A percentile compares a stretch with the other conserved stretches of the same genome.
These are phyloP conservation scores for Bos indicus DNA, from an alignment of 2,113 vertebrate species.

Conservation along the genomic window DNA sequence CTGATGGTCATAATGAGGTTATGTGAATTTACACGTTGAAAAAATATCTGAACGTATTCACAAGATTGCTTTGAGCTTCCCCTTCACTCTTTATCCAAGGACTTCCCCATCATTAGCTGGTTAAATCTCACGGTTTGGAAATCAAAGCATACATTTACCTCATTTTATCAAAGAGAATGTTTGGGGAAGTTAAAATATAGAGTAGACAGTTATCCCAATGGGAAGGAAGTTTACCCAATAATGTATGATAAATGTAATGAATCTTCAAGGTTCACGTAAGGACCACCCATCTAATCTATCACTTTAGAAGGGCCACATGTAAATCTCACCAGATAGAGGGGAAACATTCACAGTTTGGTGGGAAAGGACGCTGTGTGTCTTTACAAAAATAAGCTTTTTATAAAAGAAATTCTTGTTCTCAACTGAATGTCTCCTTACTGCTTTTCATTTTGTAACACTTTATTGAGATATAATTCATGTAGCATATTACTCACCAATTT, in stretches of 20 bases:
- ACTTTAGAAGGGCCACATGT: not conserved
- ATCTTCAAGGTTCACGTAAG: not conserved
- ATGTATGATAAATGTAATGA: not conserved
- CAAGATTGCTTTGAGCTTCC: not conserved
- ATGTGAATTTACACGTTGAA: not conserved
- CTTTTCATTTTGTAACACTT: not conserved
- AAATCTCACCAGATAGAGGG: not conserved
- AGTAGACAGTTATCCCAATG: not conserved
- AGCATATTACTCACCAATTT: not conserved
- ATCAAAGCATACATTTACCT: not conserved
- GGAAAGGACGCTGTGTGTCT: not conserved
- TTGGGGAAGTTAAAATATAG: not conserved
- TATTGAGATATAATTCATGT: not conserved
- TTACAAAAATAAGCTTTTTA: not conserved
- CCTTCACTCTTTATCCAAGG: not conserved
- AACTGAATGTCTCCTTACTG: not conserved
- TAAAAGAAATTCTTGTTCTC: not conserved
- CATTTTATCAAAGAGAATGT: not conserved
- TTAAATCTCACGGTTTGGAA: not conserved
- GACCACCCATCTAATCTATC: not conserved
- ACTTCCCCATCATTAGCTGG: not conserved
- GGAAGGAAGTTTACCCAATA: not conserved
- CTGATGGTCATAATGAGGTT: not conserved
- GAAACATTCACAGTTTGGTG: not conserved
- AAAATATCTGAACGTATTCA: not conserved